A percentile compares a stretch with the other conserved stretches of the same genome.
Conservation (phyloP, 2,888 invertebrate species). For the Volucella inanis region DNA sequence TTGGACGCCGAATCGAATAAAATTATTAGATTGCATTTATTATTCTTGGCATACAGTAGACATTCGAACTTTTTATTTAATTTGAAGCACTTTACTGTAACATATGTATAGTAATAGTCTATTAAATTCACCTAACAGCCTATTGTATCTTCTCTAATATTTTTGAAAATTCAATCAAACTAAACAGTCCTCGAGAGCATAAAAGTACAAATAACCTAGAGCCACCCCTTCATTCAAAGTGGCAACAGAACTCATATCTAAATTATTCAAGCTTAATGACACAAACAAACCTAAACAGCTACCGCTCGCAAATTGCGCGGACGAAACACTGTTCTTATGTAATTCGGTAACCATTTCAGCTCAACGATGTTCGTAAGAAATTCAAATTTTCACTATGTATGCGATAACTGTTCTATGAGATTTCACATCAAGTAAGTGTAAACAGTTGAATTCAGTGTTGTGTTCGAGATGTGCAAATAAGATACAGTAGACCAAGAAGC, state of each 20-base stretch:
- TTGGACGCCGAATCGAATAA: too few relatives aligned
- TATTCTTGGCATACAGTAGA: too few relatives aligned
- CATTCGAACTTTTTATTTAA: too few relatives aligned
- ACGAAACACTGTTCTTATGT: slow-evolving; percentile 6
- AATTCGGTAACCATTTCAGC: neutral
- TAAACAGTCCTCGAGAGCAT: neutral
- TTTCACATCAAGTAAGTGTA: slow-evolving; percentile 15
- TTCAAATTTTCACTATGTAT: slow-evolving; percentile 15
- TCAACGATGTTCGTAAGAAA: neutral
- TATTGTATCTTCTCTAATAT: too few relatives aligned
- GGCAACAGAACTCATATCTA: neutral
- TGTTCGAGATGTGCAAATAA: slow-evolving; percentile 3
- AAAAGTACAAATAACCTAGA: neutral
- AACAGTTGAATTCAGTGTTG: slow-evolving; percentile 5
- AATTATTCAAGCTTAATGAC: slow-evolving; percentile 13
- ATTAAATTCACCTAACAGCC: too few relatives aligned
- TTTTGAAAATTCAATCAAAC: too few relatives aligned
- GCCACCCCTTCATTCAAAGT: neutral
- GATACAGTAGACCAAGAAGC: neutral
- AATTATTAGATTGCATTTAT: too few relatives aligned
- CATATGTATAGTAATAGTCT: too few relatives aligned
- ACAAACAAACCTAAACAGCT: neutral
- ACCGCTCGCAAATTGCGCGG: slow-evolving; percentile 1
- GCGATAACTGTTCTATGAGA: slow-evolving; percentile 27
- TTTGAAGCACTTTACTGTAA: too few relatives aligned